Conservation (phyloP, 2,888 invertebrate genomes). For the Drosophila melanosoma region DNA sequence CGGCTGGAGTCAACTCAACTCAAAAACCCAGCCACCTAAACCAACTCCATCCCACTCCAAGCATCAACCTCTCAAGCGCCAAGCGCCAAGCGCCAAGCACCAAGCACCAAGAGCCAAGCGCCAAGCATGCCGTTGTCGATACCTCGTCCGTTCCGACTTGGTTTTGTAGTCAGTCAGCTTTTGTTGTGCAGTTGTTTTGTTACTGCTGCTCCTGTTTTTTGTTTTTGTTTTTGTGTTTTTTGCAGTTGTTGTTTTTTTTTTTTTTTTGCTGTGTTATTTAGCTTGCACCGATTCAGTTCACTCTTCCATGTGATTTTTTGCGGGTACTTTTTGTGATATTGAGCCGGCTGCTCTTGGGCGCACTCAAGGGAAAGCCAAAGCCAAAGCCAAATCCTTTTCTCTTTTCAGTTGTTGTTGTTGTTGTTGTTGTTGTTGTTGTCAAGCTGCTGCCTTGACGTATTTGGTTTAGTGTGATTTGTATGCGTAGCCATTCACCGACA, state of each 20-base stretch:
- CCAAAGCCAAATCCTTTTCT: constrained; percentile 13
- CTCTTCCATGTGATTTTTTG: constrained; percentile 46
- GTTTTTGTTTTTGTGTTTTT: constrained; percentile 10
- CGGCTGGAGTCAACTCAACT: constrained; percentile 68
- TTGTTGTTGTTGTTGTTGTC: constrained; percentile 20
- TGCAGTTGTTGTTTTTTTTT: constrained; percentile 20
- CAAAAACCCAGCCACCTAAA: constrained; percentile 55
- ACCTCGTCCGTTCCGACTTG: constrained; percentile 72
- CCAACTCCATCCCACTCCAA: constrained; percentile 1
- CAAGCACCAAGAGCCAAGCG: too few species aligned
- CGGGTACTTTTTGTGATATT: constrained; percentile 66
- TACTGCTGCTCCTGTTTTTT: neutral
- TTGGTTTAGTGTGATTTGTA: constrained; percentile 76
- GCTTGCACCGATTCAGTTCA: constrained; percentile 21
- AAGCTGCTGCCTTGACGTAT: constrained; percentile 69
- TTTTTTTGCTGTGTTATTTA: constrained; percentile 12
- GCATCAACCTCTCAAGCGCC: constrained; percentile 43
- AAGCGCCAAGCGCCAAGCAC: constrained; percentile 43
- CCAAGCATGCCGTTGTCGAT: constrained; percentile 56
- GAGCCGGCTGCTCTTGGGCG: constrained; percentile 59
- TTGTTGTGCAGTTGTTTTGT: constrained; percentile 53
- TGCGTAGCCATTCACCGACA: constrained; percentile 29
- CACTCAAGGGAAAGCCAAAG: constrained; percentile 73
- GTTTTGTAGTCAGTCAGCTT: constrained; percentile 72
- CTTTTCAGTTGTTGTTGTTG: constrained; percentile 21